Evolutionary conservation across 2,113 vertebrate genomes (phyloP).

Genomic region (Elephas maximus): DNA sequence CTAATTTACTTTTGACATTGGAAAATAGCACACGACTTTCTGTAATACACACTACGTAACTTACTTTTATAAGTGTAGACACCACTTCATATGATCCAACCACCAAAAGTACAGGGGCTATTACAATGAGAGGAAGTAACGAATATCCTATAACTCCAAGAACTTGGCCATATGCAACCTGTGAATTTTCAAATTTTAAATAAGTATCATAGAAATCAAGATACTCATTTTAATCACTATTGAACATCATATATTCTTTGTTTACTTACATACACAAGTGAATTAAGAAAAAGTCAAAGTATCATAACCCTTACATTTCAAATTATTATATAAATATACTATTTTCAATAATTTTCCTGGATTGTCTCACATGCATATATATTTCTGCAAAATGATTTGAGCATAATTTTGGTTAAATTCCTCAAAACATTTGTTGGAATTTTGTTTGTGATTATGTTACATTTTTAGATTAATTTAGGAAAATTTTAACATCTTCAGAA

Average conservation of each 20-base stretch:
- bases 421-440: neutral
- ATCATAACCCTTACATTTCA: conserved; percentile 13
- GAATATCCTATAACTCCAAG: conserved; percentile 99
- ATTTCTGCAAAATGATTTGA: neutral
- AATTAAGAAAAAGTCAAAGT: conserved; percentile 41
- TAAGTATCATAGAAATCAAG: conserved; percentile 69
- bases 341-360: neutral
- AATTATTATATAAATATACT: neutral
- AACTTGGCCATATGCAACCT: conserved; percentile 99
- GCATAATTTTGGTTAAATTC: neutral
- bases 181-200: conserved; percentile 82
- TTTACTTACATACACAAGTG: neutral
- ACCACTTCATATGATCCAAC: conserved; percentile 96
- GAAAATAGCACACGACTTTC: conserved; percentile 39
- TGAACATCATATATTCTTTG: conserved; percentile 33
- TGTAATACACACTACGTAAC: conserved; percentile 75
- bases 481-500: neutral
- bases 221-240: conserved; percentile 53
- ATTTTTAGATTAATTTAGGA: neutral
- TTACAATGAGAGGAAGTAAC: conserved; percentile 97
- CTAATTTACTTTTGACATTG: neutral
- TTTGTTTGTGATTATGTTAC: neutral
- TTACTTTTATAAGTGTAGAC: conserved; percentile 97
- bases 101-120: conserved; percentile 96
- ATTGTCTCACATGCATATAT: neutral